Evolutionary conservation across 2,113 vertebrate genomes (phyloP).

Genomic region (Misgurnus anguillicaudatus): DNA sequence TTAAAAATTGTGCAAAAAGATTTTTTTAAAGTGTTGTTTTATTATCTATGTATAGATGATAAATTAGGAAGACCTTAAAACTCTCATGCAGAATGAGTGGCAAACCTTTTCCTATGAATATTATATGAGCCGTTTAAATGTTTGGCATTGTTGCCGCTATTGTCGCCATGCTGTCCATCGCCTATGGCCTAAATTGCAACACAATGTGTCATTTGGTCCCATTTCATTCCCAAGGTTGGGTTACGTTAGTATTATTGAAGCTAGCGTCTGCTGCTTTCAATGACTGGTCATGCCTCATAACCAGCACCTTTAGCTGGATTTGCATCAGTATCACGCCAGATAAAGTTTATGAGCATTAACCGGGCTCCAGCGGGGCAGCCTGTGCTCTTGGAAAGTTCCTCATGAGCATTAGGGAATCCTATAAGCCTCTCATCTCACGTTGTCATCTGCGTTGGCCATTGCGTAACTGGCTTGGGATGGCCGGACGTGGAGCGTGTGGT

Average conservation of each 20-base stretch:
- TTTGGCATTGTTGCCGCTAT: conserved; percentile 15
- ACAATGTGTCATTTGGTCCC: conserved; percentile 3
- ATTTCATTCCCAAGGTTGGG: conserved; percentile 5
- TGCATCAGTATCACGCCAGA: conserved; percentile 35
- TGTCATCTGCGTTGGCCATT: conserved; percentile 59
- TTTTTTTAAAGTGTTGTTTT: too few species aligned
- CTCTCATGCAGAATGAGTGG: not conserved
- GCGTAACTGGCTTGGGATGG: conserved; percentile 59
- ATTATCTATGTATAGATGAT: not conserved
- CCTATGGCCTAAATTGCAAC: conserved; percentile 10
- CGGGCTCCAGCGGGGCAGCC: conserved; percentile 32
- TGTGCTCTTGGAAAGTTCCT: conserved; percentile 47
- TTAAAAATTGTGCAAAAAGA: too few species aligned
- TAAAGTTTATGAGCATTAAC: conserved; percentile 43
- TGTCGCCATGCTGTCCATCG: conserved; percentile 2
- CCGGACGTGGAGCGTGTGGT: conserved; percentile 45
- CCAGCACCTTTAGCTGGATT: conserved; percentile 25
- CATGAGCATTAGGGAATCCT: conserved; percentile 63
- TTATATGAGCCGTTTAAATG: not conserved
- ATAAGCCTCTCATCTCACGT: conserved; percentile 59
- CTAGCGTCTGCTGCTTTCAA: conserved; percentile 15
- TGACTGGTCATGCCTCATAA: conserved; percentile 7
- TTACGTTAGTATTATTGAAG: conserved; percentile 2
- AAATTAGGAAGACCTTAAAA: not conserved
- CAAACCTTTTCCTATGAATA: not conserved